Evolutionary conservation across 2,113 vertebrate genomes (phyloP), one percentile per base, ranked within the genome.

Genomic region (Charina bottae): DNA sequence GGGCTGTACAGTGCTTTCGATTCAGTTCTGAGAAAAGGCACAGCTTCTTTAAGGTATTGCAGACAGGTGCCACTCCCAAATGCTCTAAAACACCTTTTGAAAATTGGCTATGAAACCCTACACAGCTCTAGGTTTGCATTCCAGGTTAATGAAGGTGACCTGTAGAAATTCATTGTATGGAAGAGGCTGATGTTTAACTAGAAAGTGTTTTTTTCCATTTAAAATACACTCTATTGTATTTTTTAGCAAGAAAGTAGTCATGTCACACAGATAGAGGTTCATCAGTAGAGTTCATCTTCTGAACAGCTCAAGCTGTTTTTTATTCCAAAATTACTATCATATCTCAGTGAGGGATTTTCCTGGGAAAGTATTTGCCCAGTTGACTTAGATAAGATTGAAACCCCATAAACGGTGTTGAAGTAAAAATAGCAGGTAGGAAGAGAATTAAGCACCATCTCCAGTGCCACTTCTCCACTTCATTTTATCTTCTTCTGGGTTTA

Each of bases 171-270:
- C 59, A 24, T 21, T 64, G 26, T 55, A 64, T 92, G 87, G 42
- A 28, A 0, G 23, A 15, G 7, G 11, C 53, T 42, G 49, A 84
- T 2, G 12, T 58, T 60, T 55, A 24, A 0, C 2, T n/a, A 46
- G 24, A 46, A 86, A 1, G 0, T 0, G 24, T 49, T n/a, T 7
- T 0, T 0, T 23, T 0, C 0, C 46, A 6, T 42, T 21, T 5
- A 37, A 83, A 54, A 0, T 1, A 26, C 0, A 1, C 68, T 42
- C 46, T n/a, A 49, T 49, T 49, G 49, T 49, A 49, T 49, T 19
- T 21, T n/a, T 54, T 33, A 42, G 12, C 64, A 62, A 72, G 17
- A 85, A 72, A 55, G 4, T 8, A 9, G 19, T 92, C 19, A 28
- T n/a, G 7, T 85, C 13, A 42, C 26, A 37, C 24, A 78, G 19